A percentile compares a stretch with the other conserved stretches of the same genome.
Evolutionary conservation across 2,888 invertebrate species (phyloP).

Genomic region (Eledone cirrhosa): DNA sequence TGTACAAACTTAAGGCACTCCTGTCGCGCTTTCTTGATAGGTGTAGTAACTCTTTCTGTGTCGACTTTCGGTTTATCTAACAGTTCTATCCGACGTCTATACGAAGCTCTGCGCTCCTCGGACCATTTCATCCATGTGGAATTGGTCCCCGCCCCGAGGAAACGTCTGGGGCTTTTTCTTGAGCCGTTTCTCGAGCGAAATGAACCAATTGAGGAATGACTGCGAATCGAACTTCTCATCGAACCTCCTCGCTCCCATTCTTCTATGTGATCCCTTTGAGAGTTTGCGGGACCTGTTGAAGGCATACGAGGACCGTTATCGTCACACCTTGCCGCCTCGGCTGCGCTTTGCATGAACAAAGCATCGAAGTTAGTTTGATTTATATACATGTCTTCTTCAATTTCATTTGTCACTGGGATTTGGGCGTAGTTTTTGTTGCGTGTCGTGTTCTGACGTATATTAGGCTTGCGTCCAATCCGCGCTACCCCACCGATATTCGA

Average conservation of each 20-base stretch:
- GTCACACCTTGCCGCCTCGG: constrained; percentile 19
- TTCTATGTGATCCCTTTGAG: constrained; percentile 31
- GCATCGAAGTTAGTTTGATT: constrained; percentile 30
- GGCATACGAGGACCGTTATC: constrained; percentile 12
- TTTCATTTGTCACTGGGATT: constrained; percentile 12
- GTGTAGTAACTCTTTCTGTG: constrained; percentile 59
- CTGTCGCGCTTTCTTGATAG: constrained; percentile 62
- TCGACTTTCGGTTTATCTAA: constrained; percentile 52
- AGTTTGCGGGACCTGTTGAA: constrained; percentile 13
- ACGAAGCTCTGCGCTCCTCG: constrained; percentile 56
- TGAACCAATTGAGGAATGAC: constrained; percentile 43
- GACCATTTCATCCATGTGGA: constrained; percentile 60
- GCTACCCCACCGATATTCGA: background rate
- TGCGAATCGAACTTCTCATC: constrained; percentile 35
- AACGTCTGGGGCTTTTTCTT: constrained; percentile 34
- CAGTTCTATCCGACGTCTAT: constrained; percentile 51
- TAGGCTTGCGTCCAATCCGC: constrained; percentile 22
- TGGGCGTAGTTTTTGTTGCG: constrained; percentile 1
- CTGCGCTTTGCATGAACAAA: constrained; percentile 29
- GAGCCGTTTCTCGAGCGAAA: constrained; percentile 49
- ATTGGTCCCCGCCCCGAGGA: constrained; percentile 43
- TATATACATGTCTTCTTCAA: constrained; percentile 4
- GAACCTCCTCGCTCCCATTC: constrained; percentile 27
- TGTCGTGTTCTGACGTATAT: constrained; percentile 15
- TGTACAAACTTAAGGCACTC: constrained; percentile 59